These are phyloP conservation scores for Glyphotaelius pellucidus DNA, from an alignment of 2,888 invertebrate species.

Conservation along the genomic window DNA sequence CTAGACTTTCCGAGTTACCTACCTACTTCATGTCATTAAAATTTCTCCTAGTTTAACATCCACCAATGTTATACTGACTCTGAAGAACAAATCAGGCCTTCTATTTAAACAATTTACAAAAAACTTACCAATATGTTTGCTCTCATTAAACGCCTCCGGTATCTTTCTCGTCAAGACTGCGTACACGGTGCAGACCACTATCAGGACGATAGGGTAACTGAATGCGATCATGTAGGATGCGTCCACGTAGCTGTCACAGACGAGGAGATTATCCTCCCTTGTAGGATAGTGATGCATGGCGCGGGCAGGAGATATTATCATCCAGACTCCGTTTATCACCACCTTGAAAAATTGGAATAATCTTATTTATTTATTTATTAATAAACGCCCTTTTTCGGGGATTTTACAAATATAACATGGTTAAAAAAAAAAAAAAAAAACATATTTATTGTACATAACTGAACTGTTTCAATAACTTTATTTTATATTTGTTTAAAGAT, in stretches of 20 bases:
- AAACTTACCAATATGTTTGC: constrained; percentile 93
- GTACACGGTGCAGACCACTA: constrained; percentile 95
- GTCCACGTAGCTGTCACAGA: constrained; percentile 94
- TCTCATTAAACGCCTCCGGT: constrained; percentile 99
- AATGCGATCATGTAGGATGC: constrained; percentile 97
- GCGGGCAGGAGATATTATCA: constrained; percentile 91
- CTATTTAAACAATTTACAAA: background rate
- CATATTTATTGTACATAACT: too few relatives aligned
- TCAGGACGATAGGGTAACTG: constrained; percentile 93
- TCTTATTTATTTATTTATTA: too few relatives aligned
- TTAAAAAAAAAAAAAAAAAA: too few relatives aligned
- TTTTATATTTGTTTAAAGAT: too few relatives aligned
- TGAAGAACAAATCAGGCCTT: background rate
- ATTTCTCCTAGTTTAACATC: background rate
- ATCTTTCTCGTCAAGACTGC: constrained; percentile 97
- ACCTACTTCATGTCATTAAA: background rate
- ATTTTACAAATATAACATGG: too few relatives aligned
- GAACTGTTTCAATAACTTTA: too few relatives aligned
- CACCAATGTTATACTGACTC: background rate
- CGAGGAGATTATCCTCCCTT: constrained; percentile 93
- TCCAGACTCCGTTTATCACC: constrained; percentile 93
- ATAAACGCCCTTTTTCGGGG: too few relatives aligned
- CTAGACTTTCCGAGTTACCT: background rate
- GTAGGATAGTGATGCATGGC: constrained; percentile 95
- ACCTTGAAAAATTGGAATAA: constrained; percentile 76